These are phyloP conservation scores for Semnornis frantzii DNA, from an alignment of 2,113 vertebrate species.

Conservation along the genomic window DNA sequence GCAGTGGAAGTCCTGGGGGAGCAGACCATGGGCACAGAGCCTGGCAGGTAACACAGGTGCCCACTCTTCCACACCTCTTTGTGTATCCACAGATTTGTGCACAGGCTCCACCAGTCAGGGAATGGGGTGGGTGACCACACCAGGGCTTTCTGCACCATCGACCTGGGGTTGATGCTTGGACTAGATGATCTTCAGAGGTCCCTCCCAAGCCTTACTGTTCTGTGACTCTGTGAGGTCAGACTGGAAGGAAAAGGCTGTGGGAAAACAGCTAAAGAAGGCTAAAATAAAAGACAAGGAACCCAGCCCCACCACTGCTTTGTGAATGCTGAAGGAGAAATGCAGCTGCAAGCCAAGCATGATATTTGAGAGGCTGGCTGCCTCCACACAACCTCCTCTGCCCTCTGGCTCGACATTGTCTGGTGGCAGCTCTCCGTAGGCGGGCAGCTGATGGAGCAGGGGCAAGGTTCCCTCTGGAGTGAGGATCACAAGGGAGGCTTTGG, in stretches of 20 bases:
- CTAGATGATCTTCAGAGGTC: no score
- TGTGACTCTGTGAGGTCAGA: no score
- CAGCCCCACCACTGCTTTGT: not conserved
- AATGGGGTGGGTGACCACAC: accelerated
- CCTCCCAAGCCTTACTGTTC: no score
- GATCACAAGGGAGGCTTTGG: not conserved
- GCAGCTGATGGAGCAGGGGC: not conserved
- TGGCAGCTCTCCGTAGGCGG: not conserved
- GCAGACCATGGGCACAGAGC: accelerated
- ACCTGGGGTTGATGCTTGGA: no score
- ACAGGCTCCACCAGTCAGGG: accelerated
- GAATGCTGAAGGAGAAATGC: not conserved
- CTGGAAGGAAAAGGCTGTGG: no score
- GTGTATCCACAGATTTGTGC: accelerated
- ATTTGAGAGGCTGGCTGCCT: not conserved
- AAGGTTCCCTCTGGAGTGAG: not conserved
- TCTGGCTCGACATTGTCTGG: not conserved
- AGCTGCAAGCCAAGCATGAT: accelerated
- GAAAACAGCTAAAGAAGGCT: not conserved
- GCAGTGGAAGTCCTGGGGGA: not conserved
- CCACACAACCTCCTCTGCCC: not conserved
- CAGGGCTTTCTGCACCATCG: not conserved
- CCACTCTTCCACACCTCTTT: not conserved
- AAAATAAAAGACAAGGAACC: not conserved
- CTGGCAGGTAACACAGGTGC: not conserved